Base-by-base conservation (phyloP, 2,113 vertebrate genomes). In the Misgurnus mizolepis region DNA sequence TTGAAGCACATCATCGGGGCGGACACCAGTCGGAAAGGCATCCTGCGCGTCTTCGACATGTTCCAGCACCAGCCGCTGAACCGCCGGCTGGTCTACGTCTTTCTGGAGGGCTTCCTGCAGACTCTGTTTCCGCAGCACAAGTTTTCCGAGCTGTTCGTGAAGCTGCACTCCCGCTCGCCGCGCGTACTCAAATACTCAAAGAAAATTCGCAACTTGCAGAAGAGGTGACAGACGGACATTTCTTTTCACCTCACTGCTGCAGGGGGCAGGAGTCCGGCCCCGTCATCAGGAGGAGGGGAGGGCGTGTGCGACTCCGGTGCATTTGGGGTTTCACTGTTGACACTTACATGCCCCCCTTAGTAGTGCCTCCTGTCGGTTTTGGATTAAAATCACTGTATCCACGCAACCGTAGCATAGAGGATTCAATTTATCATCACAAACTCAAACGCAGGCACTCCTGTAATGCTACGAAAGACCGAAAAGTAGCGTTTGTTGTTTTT, bases 41-140 rank as follows among this genome's bases (percentile, higher is more conserved):
- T 99, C 85, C 95, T 99, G 84, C 95, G 98, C 0, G 96, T 99
- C 85, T 98, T 99, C 72, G 95, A 99, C 91, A 98, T 99, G 97
- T 99, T 99, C 88, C 98, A 99, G 92, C 95, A 99, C 85, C 93
- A 95, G 85, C 96, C 97, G 15, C 93, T 98, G 88, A 99, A 99
- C 88, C 95, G 96, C 10, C 95, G 98, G 69, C 94, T 99, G 86
- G 96, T 95, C 78, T 98, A 97, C 27, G 97, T 99, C 80, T 97
- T 98, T 92, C 90, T 99, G 83, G 98, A 99, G 92, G 97, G 98
- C 86, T 97, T 98, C 88, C 91, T 99, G 90, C 97, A 99, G 93
- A 98, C 95, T 79, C 94, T 99, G 89, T 99, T 99, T 91, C 96
- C 97, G 17, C 96, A 96, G 87, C 96, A 97, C 91, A 98, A 96